Percentiles rank a stretch among this genome's conserved stretches.
Evolutionary conservation across 2,113 vertebrate genomes (phyloP).

Genomic region (Microcebus ravelobensis): DNA sequence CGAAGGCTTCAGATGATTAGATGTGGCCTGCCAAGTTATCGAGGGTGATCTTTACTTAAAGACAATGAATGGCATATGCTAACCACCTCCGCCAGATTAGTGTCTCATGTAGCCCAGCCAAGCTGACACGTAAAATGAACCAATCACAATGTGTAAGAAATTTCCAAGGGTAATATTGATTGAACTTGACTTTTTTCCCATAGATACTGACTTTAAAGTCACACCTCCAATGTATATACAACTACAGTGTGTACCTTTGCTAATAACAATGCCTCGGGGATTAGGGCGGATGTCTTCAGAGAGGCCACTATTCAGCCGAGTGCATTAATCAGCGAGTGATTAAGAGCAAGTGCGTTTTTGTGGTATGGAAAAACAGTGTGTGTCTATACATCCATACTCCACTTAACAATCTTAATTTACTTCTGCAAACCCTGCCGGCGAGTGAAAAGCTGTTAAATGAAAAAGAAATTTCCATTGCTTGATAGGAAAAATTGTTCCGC

Average conservation of each 20-base stretch:
- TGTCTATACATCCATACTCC: neutral
- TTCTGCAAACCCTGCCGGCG: neutral
- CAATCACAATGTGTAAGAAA: too few relatives aligned
- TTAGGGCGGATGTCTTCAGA: neutral
- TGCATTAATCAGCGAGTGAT: neutral
- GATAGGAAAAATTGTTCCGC: neutral
- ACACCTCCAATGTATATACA: neutral
- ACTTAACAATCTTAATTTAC: neutral
- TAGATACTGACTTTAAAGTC: neutral
- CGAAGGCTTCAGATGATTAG: neutral
- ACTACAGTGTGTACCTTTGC: rapidly evolving
- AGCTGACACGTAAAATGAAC: neutral
- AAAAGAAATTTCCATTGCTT: neutral
- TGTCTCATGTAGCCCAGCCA: neutral
- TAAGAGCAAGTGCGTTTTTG: neutral
- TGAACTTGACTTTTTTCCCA: neutral
- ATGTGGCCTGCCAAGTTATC: neutral
- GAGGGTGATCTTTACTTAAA: neutral
- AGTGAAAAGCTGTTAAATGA: neutral
- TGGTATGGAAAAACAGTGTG: neutral
- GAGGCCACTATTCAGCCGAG: neutral
- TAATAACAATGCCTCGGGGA: too few relatives aligned
- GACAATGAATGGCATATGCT: neutral
- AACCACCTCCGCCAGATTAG: too few relatives aligned
- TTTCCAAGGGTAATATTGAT: neutral